Evolutionary conservation across 2,113 vertebrate species (phyloP), one percentile per base, ranked within the genome.

Genomic region (Capra hircus): DNA sequence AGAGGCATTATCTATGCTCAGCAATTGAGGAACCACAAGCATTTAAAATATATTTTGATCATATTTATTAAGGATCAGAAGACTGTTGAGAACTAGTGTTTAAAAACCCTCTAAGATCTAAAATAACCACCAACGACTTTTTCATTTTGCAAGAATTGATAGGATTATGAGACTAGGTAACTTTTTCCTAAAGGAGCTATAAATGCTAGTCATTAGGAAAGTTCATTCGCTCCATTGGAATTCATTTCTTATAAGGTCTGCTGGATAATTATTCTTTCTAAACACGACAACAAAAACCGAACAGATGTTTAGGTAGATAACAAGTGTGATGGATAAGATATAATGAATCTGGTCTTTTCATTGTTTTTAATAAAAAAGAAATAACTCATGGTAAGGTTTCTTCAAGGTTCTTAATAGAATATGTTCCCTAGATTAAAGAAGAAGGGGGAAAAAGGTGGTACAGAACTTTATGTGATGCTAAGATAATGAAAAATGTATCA

Each of bases 401-500:
- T 98, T 98, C 96, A 97, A 96, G 93, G 93, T 98, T 98, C 96
- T 98, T 98, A 98, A 97, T 97, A 97, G 96, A 98, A 89, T 96
- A 95, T 98, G 98, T 98, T 98, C 97, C 97, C 97, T 98, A 98
- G 98, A 98, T 98, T 96, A 96, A 97, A 98, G 96, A 96, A 97
- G 71, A 80, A 80, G 86, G 67, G 67, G 92, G 92, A 84, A 91
- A 97, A 94, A 98, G 92, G 96, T 97, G 93, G 94, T 93, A 97
- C 97, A 97, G 98, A 98, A 98, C 95, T 98, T 97, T 97, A 98
- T 98, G 97, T 98, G 98, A 98, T 98, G 95, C 97, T 97, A 97
- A 0, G 97, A 98, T 99, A 99, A 99, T 99, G 98, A 99, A 99
- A 99, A 99, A 99, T 99, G 99, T 99, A 99, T 99, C 98, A 98